Base-by-base conservation (phyloP, 2,888 invertebrate genomes). In the Conchocele bisecta region DNA sequence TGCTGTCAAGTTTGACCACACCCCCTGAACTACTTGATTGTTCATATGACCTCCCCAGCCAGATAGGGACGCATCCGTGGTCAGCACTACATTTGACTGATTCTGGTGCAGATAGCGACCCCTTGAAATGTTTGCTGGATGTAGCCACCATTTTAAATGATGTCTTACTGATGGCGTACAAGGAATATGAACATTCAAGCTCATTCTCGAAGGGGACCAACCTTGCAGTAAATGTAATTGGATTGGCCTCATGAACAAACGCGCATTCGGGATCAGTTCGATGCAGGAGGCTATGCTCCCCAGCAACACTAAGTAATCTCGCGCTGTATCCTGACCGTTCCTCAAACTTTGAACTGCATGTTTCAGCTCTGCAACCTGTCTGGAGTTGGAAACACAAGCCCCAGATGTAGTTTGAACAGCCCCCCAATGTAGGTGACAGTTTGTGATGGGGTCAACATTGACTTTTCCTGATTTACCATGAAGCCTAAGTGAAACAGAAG, bases 391-490 rank as follows among this genome's bases (percentile, higher is more conserved):
- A 6, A 44, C 3, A 68, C 68, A n/a, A 54, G 5, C 11, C 73
- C 67, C 41, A 29, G 0, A 7, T 39, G 6, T 2, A 68, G 44
- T 26, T 68, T 4, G 20, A 58, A 64, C 4, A 42, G 20, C 7
- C 59, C 31, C 20, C 68, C 59, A 37, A 66, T 54, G 57, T 65
- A 70, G 17, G 57, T 65, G 6, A 69, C 61, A 1, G n/a, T 20
- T 44, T 70, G 65, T 2, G 60, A 42, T 35, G 69, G 72, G 1
- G 28, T 22, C 9, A 66, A 41, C 15, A 42, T 17, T 0, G 73
- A 73, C 41, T 70, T 69, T 15, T 73, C 51, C n/a, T 22, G 15
- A 56, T 76, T 76, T 42, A 73, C 63, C 13, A 73, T 56, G 31
- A 76, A 73, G 15, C 69, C 72, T 48, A 69, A 39, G 22, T 65